phyloP scores from a whole-genome alignment of 2,888 invertebrate genomes.

The Eilema caniola region DNA sequence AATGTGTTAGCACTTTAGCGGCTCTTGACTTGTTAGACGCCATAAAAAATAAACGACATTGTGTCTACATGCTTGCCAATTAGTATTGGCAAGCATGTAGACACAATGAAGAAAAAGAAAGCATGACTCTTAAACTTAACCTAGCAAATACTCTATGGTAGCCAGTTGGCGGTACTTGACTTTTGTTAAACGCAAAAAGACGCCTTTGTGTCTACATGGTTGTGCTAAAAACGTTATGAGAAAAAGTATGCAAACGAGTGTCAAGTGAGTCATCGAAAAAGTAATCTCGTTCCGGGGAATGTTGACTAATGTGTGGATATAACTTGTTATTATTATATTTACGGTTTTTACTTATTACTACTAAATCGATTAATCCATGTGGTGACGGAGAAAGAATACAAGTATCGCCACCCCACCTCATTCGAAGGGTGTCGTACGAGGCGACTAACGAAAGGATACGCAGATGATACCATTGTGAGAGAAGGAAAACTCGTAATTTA shows the following conservation, averaged over 20 bases:
- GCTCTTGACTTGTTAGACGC: neutral
- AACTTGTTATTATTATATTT: constrained; percentile 44
- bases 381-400: no score
- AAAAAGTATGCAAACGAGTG: constrained; percentile 64
- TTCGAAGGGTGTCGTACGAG: no score
- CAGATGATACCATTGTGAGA: no score
- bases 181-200: constrained; percentile 18
- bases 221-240: constrained; percentile 49
- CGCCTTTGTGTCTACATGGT: constrained; percentile 60
- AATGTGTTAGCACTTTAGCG: constrained; percentile 34
- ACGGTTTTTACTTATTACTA: no score
- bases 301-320: constrained; percentile 58
- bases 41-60: constrained; percentile 46
- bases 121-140: constrained; percentile 1
- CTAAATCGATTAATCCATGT: no score
- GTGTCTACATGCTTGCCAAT: constrained; percentile 54
- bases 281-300: constrained; percentile 69
- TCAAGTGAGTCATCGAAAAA: constrained; percentile 67
- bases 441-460: no score
- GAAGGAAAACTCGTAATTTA: no score
- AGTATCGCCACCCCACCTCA: no score
- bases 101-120: no score
- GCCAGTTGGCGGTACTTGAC: constrained; percentile 14
- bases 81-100: no score
- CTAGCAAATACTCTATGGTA: constrained; percentile 34